These are phyloP conservation scores for Alectura lathami DNA, from an alignment of 2,113 vertebrate species.

Conservation along the genomic window DNA sequence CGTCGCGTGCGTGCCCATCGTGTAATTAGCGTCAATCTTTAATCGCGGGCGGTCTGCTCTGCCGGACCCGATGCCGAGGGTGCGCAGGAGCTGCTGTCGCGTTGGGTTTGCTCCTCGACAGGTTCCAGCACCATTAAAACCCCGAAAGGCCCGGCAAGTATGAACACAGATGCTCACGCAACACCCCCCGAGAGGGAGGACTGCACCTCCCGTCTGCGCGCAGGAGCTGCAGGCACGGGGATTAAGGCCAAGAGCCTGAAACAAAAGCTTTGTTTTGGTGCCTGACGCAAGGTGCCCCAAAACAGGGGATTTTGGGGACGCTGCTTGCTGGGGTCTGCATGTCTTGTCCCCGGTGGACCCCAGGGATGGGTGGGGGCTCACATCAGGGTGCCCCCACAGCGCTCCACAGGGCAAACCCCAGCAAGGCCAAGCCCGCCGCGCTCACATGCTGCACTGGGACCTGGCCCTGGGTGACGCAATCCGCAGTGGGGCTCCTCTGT, in stretches of 20 bases:
- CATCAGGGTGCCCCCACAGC: neutral
- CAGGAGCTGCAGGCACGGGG: neutral
- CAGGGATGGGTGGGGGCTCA: neutral
- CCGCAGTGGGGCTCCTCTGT: neutral
- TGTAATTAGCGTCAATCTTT: conserved; percentile 47
- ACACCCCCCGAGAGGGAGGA: neutral
- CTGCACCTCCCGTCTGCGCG: neutral
- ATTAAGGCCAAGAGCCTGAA: conserved; percentile 10
- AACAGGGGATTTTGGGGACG: neutral
- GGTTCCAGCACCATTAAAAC: neutral
- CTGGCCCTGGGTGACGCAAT: neutral
- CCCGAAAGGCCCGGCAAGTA: neutral
- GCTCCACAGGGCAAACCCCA: neutral
- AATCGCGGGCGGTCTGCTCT: neutral
- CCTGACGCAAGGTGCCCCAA: neutral
- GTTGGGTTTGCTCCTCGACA: neutral
- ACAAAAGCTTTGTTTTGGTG: neutral
- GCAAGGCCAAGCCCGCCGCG: neutral
- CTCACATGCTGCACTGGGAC: neutral
- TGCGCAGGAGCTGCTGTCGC: neutral
- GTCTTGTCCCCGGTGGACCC: neutral
- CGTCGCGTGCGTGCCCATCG: conserved; percentile 37
- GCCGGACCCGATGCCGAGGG: neutral
- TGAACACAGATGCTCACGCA: neutral
- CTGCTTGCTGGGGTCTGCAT: fast-evolving